These are phyloP conservation scores for Axis porcinus DNA, from an alignment of 2,113 vertebrate species.

Conservation along the genomic window DNA sequence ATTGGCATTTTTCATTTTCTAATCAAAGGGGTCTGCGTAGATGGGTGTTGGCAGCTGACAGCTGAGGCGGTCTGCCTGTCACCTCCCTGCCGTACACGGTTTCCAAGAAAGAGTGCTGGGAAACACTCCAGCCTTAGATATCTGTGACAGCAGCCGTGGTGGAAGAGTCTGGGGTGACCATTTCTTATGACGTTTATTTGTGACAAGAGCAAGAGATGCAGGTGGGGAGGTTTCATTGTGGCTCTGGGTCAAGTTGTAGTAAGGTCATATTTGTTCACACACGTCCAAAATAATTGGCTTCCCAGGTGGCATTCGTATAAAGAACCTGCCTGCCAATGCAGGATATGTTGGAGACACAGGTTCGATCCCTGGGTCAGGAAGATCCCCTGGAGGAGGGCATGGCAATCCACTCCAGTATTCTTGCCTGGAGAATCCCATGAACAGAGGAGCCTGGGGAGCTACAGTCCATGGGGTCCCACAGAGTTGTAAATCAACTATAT, in stretches of 20 bases:
- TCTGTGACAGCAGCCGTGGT: not conserved
- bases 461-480: not conserved
- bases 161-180: not conserved
- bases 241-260: not conserved
- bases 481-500: not conserved
- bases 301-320: not conserved
- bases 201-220: not conserved
- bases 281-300: not conserved
- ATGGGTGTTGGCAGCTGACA: not conserved
- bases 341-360: not conserved
- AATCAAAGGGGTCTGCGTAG: slow-evolving; percentile 31
- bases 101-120: not conserved
- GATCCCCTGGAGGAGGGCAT: not conserved
- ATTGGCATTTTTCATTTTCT: not conserved
- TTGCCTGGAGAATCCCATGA: not conserved
- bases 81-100: not conserved
- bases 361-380: not conserved
- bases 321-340: not conserved
- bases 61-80: not conserved
- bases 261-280: not conserved
- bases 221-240: not conserved
- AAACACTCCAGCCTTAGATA: not conserved
- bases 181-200: not conserved
- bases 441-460: not conserved
- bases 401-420: not conserved